Conservation (phyloP, 2,888 invertebrate genomes). For the Didymodactylos carnosus region DNA sequence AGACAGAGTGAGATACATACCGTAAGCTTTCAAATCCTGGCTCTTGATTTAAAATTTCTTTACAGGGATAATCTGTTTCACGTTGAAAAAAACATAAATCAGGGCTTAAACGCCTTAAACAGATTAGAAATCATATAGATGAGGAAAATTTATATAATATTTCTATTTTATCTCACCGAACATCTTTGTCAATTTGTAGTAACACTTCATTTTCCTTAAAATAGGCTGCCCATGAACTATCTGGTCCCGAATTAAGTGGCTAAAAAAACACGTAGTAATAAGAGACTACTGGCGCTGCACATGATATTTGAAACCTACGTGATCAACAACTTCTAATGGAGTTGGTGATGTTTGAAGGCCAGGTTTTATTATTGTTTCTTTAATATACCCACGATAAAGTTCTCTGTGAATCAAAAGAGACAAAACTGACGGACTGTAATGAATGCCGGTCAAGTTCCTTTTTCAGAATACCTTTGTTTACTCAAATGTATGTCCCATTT, state of each 20-base stretch:
- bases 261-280: constrained; percentile 39
- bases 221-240: constrained; percentile 80
- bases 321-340: neutral
- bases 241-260: constrained; percentile 79
- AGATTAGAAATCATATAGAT: neutral
- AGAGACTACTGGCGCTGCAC: no score
- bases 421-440: no score
- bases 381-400: constrained; percentile 6
- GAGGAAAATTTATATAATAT: neutral
- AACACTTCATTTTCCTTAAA: constrained; percentile 94
- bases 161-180: constrained; percentile 38
- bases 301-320: neutral
- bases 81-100: constrained; percentile 14
- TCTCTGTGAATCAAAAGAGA: neutral
- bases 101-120: constrained; percentile 23
- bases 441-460: neutral
- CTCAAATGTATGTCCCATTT: constrained; percentile 2
- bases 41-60: constrained; percentile 11
- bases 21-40: constrained; percentile 11
- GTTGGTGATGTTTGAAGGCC: neutral
- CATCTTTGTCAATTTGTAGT: constrained; percentile 90
- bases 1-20: no score
- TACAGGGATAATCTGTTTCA: constrained; percentile 13
- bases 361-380: constrained; percentile 11
- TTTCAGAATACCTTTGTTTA: neutral